Base-by-base conservation (phyloP, 2,888 invertebrate species). In the Epinotia nisella region DNA sequence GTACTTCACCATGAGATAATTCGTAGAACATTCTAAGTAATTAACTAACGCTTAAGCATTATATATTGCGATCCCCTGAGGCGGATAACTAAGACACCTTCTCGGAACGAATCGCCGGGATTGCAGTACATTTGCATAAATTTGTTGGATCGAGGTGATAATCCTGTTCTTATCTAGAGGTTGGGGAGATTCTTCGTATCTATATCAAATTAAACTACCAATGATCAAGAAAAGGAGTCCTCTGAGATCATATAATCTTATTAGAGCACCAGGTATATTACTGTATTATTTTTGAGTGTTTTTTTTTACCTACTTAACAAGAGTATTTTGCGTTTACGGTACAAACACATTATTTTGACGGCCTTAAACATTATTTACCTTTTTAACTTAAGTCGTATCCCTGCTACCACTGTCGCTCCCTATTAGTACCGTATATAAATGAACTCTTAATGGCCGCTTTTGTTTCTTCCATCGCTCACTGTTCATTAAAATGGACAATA, bases 361-460 rank as follows among this genome's bases (percentile, higher is more conserved):
- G n/a, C n/a, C n/a, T n/a, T n/a, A n/a, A n/a, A n/a, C n/a, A n/a
- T n/a, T n/a, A n/a, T n/a, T n/a, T n/a, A 7, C 35, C 7, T 35
- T 35, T 35, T 35, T 35, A 5, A 9, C 15, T 55, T n/a, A 19
- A n/a, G 75, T 70, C 76, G 17, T 77, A 78, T 89, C 89, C 84
- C 79, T 58, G 61, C 41, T 81, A 79, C 7, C 19, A 45, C 71
- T 65, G 60, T 71, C 77, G 71, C 64, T 67, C 41, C 49, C 76
- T 77, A 82, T 82, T 80, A 81, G 77, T 77, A 82, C 83, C 84
- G 85, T 87, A 83, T 82, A 81, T 82, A 86, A 89, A 87, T 82
- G 85, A 84, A 78, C 82, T 82, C 77, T n/a, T 85, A 86, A 88
- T 85, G 82, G 80, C 58, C 75, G 70, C 78, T 77, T 84, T 89